Evolutionary conservation across 2,797 vertebrate genomes (phyloP).

Genomic region (Paedocypris micromegethes): DNA sequence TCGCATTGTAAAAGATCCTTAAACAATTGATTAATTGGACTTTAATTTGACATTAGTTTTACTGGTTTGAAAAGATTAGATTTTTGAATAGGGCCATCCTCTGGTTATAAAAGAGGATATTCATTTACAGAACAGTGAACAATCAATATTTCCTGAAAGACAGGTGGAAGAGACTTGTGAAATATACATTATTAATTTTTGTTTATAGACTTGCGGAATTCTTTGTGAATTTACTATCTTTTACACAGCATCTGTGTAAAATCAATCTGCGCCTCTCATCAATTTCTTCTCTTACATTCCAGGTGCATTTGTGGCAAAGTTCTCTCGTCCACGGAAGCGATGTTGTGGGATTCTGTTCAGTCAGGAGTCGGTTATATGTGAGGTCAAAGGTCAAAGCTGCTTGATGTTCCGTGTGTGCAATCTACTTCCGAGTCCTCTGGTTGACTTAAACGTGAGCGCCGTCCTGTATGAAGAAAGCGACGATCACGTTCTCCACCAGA

Average conservation of each 20-base stretch:
- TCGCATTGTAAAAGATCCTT: too few species aligned
- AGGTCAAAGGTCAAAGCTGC: conserved; percentile 76
- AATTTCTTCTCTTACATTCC: neutral
- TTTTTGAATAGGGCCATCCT: too few species aligned
- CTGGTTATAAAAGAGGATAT: too few species aligned
- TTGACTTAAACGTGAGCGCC: conserved; percentile 80
- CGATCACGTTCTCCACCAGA: conserved; percentile 83
- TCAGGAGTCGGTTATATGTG: conserved; percentile 78
- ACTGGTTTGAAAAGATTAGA: too few species aligned
- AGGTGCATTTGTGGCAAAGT: neutral
- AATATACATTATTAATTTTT: too few species aligned
- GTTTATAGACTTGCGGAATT: too few species aligned
- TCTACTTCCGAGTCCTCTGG: conserved; percentile 80
- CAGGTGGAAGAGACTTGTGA: too few species aligned
- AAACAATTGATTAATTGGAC: too few species aligned
- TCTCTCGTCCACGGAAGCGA: conserved; percentile 76
- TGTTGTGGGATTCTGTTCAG: conserved; percentile 89
- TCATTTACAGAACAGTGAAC: too few species aligned
- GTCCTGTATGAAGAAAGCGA: conserved; percentile 87
- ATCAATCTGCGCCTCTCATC: too few species aligned
- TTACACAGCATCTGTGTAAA: neutral
- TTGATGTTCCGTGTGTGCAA: conserved; percentile 90
- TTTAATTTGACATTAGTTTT: too few species aligned
- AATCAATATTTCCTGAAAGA: too few species aligned
- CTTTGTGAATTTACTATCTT: neutral